These are phyloP conservation scores for Tetramorium parvispinum DNA, from an alignment of 1,140 invertebrate species.

Conservation along the genomic window DNA sequence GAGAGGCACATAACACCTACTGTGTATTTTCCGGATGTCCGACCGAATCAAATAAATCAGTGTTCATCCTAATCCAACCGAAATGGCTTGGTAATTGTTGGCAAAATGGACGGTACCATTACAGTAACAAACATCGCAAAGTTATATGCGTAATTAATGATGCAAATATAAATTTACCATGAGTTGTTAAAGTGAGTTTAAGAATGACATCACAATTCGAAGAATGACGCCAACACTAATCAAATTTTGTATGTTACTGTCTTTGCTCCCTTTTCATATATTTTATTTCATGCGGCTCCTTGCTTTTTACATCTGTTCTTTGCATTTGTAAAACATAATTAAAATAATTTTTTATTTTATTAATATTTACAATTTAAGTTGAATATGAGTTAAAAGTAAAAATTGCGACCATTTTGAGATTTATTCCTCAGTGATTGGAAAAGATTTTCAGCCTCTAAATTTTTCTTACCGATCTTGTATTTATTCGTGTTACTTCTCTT, in stretches of 20 bases:
- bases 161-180: background rate
- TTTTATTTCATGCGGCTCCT: background rate
- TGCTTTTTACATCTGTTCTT: background rate
- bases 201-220: background rate
- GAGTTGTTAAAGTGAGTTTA: background rate
- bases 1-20: slow-evolving; percentile 58
- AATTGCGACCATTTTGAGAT: background rate
- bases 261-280: background rate
- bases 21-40: slow-evolving; percentile 65
- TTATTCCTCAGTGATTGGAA: background rate
- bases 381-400: background rate
- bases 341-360: no score
- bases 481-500: background rate
- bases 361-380: background rate
- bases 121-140: background rate
- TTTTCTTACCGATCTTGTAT: background rate
- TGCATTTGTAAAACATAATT: background rate
- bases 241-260: background rate
- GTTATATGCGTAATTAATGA: background rate
- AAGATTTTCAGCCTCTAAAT: background rate
- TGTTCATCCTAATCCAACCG: slow-evolving; percentile 28
- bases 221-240: background rate
- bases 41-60: slow-evolving; percentile 56
- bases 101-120: background rate
- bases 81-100: slow-evolving; percentile 63